Percentiles rank a stretch among this genome's conserved stretches.
Conservation (phyloP, 2,797 vertebrate genomes). For the Ispidina picta region DNA sequence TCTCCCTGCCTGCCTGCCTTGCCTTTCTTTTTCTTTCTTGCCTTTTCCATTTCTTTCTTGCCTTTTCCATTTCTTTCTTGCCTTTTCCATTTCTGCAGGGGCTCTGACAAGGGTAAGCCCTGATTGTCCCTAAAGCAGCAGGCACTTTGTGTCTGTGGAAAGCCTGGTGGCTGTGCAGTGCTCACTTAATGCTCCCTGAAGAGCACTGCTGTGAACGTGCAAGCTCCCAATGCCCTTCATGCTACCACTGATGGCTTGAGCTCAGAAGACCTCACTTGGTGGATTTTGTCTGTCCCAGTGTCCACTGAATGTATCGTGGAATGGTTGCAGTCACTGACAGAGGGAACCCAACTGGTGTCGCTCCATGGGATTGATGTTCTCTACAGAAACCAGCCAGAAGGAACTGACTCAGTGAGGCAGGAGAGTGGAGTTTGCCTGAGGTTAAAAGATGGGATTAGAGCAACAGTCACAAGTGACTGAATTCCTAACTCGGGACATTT, state of each 20-base stretch:
- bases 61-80: not conserved
- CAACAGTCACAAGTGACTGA: not conserved
- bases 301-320: not conserved
- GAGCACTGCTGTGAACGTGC: rapidly evolving
- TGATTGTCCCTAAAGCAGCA: not conserved
- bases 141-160: not conserved
- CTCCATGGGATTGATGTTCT: not conserved
- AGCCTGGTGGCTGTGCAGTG: not conserved
- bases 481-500: not conserved
- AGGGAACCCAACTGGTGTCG: not conserved
- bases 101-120: not conserved
- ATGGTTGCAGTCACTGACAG: not conserved
- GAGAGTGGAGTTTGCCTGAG: not conserved
- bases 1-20: too few relatives aligned
- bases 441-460: not conserved
- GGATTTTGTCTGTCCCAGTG: not conserved
- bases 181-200: not conserved
- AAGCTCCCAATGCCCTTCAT: not conserved
- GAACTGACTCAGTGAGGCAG: not conserved
- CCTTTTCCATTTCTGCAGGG: not conserved
- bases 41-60: too few relatives aligned
- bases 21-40: not conserved
- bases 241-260: not conserved
- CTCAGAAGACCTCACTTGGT: not conserved
- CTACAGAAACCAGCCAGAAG: not conserved